Evolutionary conservation across 37 sponge, comb jelly and placozoan species (phyloP), one percentile per base, ranked within the genome.

Genomic region (Hormiphora californensis): DNA sequence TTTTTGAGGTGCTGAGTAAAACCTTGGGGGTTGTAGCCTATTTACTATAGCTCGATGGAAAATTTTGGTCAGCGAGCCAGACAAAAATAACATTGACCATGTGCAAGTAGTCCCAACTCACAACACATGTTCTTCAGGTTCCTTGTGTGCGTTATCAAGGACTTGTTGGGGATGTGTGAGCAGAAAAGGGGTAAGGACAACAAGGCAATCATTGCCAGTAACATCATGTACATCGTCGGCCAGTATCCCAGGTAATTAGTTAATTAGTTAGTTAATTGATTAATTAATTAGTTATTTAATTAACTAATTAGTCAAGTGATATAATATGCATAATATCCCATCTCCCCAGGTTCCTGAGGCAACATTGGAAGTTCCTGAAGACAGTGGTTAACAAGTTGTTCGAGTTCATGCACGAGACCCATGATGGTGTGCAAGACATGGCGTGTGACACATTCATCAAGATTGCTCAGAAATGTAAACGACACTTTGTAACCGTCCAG

Each of bases 371-470:
- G 91, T 98, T 98, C 78, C 89, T 98, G 86, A 98, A 94, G 88
- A 98, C 99, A 7, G 99, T 98, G 0, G 99, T 98, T 55, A 98
- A 98, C 90, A 98, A 98, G 44, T 88, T 98, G 59, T 98, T 98
- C 87, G 99, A 98, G 85, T 98, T 98, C 65, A 98, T 98, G 99
- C 99, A 98, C 78, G 99, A 98, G 61, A 92, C 94, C 32, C 99
- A 98, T 55, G 99, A 94, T 54, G 99, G 99, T 85, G 99, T 98
- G 1, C 99, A 98, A 54, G 99, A 98, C 90, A 98, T 98, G 99
- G 95, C 99, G 0, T 98, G 99, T 86, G 99, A 98, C 57, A 98
- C 99, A 3, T 98, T 98, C 89, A 94, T 98, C 63, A 98, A 98
- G 90, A 98, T 98, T 38, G 93, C 99, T 31, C 99, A 98, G 90